Conservation (phyloP, 2,797 vertebrate species). For the Ctenopoma multispine region DNA sequence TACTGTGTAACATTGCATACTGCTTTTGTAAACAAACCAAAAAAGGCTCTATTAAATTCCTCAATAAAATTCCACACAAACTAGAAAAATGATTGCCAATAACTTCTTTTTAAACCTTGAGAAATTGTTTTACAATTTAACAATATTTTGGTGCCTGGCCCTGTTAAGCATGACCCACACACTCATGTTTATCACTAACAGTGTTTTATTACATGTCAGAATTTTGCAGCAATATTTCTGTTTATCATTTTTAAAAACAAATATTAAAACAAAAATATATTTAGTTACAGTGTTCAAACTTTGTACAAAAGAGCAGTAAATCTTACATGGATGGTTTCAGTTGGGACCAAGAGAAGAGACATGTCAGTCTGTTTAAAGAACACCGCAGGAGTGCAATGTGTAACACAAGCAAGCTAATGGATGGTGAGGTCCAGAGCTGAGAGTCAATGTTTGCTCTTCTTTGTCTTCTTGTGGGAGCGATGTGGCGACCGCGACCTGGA, state of each 20-base stretch:
- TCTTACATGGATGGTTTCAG: conserved; percentile 58
- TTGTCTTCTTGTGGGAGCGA: conserved; percentile 86
- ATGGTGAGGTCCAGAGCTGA: conserved; percentile 27
- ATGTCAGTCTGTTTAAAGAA: conserved; percentile 43
- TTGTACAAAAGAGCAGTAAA: conserved; percentile 82
- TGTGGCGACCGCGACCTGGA: conserved; percentile 85
- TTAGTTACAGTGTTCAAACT: conserved; percentile 82
- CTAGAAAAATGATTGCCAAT: conserved; percentile 14
- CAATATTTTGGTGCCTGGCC: conserved; percentile 24
- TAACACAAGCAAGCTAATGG: conserved; percentile 29
- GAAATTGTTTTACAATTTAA: neutral
- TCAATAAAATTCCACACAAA: conserved; percentile 72
- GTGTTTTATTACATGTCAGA: conserved; percentile 80
- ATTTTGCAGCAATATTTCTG: conserved; percentile 70
- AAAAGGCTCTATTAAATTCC: conserved; percentile 65
- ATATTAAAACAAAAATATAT: conserved; percentile 82
- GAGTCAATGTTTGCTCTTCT: conserved; percentile 87
- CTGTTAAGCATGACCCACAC: conserved; percentile 23
- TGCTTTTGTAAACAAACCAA: conserved; percentile 74
- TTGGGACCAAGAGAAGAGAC: conserved; percentile 53
- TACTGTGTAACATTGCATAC: conserved; percentile 62
- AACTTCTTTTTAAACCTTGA: conserved; percentile 7
- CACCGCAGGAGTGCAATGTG: conserved; percentile 43
- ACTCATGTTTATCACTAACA: conserved; percentile 53
- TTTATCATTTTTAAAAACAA: conserved; percentile 81